Conservation (phyloP, 2,113 vertebrate species). For the Forbesichthys agassizii region DNA sequence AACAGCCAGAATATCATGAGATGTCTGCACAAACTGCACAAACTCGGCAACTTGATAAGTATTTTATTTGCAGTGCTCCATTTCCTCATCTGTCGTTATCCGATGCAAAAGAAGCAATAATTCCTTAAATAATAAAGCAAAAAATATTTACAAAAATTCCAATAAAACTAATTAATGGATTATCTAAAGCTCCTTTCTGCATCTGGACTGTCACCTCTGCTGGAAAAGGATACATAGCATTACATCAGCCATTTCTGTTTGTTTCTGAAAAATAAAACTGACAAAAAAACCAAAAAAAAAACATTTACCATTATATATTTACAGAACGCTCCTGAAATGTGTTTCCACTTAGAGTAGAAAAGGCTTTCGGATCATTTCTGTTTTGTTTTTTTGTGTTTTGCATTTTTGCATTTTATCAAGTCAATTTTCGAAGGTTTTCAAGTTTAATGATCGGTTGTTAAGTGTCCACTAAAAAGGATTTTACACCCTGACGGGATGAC, state of each 20-base stretch:
- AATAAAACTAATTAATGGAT: constrained; percentile 86
- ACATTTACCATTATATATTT: constrained; percentile 71
- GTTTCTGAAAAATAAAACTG: constrained; percentile 73
- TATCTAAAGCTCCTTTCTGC: constrained; percentile 87
- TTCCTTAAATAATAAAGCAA: constrained; percentile 87
- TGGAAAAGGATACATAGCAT: constrained; percentile 77
- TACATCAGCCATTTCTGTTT: constrained; percentile 68
- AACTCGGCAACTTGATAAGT: constrained; percentile 72
- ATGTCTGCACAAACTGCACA: neutral
- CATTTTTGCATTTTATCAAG: constrained; percentile 65
- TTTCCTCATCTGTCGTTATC: constrained; percentile 83
- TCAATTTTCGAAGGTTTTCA: constrained; percentile 76
- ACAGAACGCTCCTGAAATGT: constrained; percentile 81
- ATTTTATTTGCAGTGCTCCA: constrained; percentile 80
- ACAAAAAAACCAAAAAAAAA: constrained; percentile 37
- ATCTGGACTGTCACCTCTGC: constrained; percentile 78
- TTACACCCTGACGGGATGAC: constrained; percentile 9
- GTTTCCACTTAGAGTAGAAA: constrained; percentile 78
- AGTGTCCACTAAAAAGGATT: constrained; percentile 41
- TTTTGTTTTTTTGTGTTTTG: constrained; percentile 17
- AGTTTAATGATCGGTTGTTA: constrained; percentile 75
- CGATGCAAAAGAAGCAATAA: constrained; percentile 89
- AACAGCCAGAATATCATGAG: neutral
- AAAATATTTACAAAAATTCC: constrained; percentile 88
- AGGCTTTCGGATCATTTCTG: constrained; percentile 78